Evolutionary conservation across 1,140 invertebrate species (phyloP).

Genomic region (Scaptomyza pallida): DNA sequence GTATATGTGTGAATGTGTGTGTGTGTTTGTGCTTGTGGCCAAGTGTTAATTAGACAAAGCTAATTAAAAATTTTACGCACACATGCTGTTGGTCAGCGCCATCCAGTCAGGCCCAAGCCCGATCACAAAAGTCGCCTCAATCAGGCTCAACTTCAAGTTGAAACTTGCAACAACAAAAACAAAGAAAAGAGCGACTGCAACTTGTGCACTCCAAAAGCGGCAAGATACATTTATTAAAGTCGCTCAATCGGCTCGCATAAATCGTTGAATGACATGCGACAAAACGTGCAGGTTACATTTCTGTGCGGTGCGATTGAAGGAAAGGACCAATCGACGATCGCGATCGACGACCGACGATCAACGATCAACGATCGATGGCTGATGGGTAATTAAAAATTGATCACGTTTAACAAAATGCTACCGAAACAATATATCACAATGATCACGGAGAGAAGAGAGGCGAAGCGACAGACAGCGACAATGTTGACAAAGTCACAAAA

Average conservation of each 20-base stretch:
- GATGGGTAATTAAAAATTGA: conserved; percentile 83
- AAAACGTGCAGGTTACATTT: conserved; percentile 75
- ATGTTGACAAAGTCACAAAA: conserved; percentile 52
- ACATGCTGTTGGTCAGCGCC: conserved; percentile 40
- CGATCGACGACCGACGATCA: conserved; percentile 23
- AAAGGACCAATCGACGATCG: conserved; percentile 37
- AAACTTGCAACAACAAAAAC: neutral
- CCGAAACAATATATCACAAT: conserved; percentile 80
- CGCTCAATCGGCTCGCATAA: conserved; percentile 65
- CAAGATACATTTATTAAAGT: conserved; percentile 77
- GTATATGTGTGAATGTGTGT: conserved; percentile 53
- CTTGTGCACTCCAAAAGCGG: conserved; percentile 60
- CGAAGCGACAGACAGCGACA: neutral
- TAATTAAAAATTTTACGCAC: conserved; percentile 79
- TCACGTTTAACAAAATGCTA: conserved; percentile 83
- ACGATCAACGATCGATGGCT: conserved; percentile 51
- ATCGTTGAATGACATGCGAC: conserved; percentile 81
- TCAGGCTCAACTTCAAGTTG: conserved; percentile 9
- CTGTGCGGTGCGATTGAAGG: conserved; percentile 73
- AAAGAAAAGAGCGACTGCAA: conserved; percentile 13
- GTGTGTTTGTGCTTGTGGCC: conserved; percentile 21
- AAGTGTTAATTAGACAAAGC: conserved; percentile 81
- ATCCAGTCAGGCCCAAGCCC: neutral
- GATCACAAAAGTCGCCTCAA: conserved; percentile 6
- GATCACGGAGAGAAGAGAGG: too few species aligned